Base-by-base conservation (phyloP, 2,888 invertebrate species). In the Cheilosia vernalis region DNA sequence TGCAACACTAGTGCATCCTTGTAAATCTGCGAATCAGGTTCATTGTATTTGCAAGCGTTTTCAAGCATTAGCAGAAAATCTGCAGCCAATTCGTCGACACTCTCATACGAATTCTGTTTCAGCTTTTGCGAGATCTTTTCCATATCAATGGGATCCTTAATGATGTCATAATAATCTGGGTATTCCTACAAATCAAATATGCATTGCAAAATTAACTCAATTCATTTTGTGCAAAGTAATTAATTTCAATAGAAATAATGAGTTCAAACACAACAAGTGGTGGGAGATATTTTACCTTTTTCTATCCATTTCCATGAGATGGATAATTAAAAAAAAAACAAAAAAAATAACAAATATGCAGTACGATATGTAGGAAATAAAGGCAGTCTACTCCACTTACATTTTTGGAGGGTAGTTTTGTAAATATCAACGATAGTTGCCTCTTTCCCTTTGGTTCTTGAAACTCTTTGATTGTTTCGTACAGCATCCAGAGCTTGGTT, bases 151-250 rank as follows among this genome's bases (percentile, higher is more conserved):
- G 99, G 99, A 88, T 96, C 96, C 89, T 97, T 98, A 72, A 99
- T 99, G 0, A 99, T 96, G 90, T 99, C 98, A 90, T 98, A 99
- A 92, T 99, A 99, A 90, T 98, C 98, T 0, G 99, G 99, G 92
- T 98, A 98, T 90, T 98, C 97, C 92, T 95, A 92, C 51, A 91
- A 89, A 67, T 80, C 78, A 72, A 73, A 76, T 69, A 40, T 6
- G n/a, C 9, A 37, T 44, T n/a, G 19, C 33, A 24, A 55, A 55
- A 19, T 7, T 6, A n/a, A n/a, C 10, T 51, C 9, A 21, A 51
- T 21, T 10, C 6, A 21, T 51, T 51, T 21, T 51, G 21, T 51
- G 5, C 17, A 7, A 7, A 17, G 6, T 1, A 44, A n/a, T 44
- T n/a, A 3, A 42, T 5, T 42, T n/a, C 13, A 42, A 42, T 15